Percentiles rank a stretch among this genome's conserved stretches.
Evolutionary conservation across 2,797 vertebrate genomes (phyloP).

Genomic region (Poecilia picta): DNA sequence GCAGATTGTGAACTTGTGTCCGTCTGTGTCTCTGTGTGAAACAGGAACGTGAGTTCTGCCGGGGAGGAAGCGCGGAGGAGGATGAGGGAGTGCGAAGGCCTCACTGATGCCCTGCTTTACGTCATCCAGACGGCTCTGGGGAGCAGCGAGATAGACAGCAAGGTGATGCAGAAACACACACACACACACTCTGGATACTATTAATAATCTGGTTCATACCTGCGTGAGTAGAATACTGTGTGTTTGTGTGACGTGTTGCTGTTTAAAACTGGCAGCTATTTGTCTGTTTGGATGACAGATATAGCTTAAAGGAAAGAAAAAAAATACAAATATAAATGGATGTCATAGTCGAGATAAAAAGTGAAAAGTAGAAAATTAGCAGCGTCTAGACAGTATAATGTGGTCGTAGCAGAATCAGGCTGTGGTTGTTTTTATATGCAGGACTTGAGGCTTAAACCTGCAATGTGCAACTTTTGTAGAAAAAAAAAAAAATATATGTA

Average conservation of each 20-base stretch:
- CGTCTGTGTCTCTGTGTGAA: constrained; percentile 51
- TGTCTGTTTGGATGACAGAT: constrained; percentile 22
- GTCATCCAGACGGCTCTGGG: constrained; percentile 97
- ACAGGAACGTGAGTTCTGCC: constrained; percentile 97
- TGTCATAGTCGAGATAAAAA: background rate
- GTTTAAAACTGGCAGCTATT: constrained; percentile 27
- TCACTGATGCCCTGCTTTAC: constrained; percentile 95
- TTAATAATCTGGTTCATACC: background rate
- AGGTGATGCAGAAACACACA: constrained; percentile 79
- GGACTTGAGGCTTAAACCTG: background rate
- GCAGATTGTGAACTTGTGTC: constrained; percentile 19
- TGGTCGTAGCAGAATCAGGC: background rate
- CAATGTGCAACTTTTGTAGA: too few relatives aligned
- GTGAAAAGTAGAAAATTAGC: background rate
- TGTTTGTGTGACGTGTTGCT: constrained; percentile 6
- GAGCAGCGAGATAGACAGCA: constrained; percentile 99
- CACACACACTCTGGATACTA: background rate
- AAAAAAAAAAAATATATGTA: too few relatives aligned
- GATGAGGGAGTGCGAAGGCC: constrained; percentile 97
- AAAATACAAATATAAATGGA: background rate
- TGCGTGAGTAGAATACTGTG: background rate
- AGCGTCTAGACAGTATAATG: background rate
- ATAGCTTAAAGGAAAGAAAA: background rate
- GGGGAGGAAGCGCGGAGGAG: constrained; percentile 96
- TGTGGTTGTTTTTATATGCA: background rate